A percentile compares a stretch with the other conserved stretches of the same genome.
phyloP scores from a whole-genome alignment of 2,888 invertebrate genomes.

The Thymelicus acteon region DNA sequence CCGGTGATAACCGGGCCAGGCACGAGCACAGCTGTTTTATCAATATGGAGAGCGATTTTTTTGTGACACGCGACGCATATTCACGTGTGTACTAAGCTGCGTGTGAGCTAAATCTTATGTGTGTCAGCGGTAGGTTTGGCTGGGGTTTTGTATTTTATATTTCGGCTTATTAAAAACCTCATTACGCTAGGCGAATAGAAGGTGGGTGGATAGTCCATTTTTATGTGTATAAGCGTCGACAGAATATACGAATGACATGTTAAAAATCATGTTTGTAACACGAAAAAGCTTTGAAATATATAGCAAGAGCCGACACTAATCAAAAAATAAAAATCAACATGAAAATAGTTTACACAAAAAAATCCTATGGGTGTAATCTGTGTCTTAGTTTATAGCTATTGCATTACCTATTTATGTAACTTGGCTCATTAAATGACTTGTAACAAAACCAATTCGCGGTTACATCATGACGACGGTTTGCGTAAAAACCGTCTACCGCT shows the following conservation, averaged over 20 bases:
- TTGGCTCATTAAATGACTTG: conserved; percentile 45
- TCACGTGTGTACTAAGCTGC: background rate
- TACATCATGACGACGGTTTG: conserved; percentile 50
- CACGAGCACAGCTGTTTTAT: conserved; percentile 50
- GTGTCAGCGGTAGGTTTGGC: conserved; percentile 9
- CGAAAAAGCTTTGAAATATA: too few species aligned
- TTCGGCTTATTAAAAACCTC: background rate
- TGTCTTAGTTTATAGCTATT: background rate
- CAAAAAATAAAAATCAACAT: too few species aligned
- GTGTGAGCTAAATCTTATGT: background rate
- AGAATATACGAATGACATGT: too few species aligned
- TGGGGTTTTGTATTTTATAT: background rate
- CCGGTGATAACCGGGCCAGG: conserved; percentile 62
- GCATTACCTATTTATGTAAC: conserved; percentile 39
- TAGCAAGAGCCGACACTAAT: too few species aligned
- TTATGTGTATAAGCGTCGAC: too few species aligned
- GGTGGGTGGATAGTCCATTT: too few species aligned
- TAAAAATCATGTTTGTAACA: too few species aligned
- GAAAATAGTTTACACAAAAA: too few species aligned
- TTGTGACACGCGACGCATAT: conserved; percentile 18
- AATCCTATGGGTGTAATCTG: background rate
- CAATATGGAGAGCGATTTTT: conserved; percentile 45
- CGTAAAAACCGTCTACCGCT: conserved; percentile 15
- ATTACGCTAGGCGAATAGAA: too few species aligned
- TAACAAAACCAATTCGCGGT: conserved; percentile 52